phyloP scores from a whole-genome alignment of 2,797 vertebrate species.

The Sarcophilus harrisii region DNA sequence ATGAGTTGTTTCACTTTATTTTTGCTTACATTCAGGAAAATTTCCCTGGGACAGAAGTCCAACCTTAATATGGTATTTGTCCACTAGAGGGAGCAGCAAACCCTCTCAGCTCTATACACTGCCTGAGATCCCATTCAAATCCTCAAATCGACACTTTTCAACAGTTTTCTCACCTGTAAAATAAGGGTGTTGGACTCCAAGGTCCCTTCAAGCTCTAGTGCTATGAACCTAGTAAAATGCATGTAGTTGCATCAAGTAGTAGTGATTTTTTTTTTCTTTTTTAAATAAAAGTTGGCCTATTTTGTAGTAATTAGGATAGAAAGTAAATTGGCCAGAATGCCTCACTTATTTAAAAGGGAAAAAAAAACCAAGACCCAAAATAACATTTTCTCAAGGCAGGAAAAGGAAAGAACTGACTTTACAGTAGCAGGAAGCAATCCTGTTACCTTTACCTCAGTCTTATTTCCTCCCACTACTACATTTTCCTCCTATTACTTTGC shows the following conservation, averaged over 20 bases:
- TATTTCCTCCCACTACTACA: not conserved
- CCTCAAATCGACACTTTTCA: not conserved
- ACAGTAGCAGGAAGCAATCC: not conserved
- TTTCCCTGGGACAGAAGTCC: not conserved
- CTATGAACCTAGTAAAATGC: not conserved
- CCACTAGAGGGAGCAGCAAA: not conserved
- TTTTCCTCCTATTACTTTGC: no score
- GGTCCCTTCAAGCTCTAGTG: not conserved
- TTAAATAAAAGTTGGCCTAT: not conserved
- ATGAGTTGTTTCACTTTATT: not conserved
- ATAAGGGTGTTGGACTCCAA: not conserved
- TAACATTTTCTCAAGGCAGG: not conserved
- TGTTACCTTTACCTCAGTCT: not conserved
- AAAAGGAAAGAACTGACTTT: not conserved
- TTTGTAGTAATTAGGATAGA: not conserved
- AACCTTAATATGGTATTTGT: not conserved
- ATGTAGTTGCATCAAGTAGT: not conserved
- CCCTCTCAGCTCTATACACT: not conserved
- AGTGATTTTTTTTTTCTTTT: no score
- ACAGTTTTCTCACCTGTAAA: not conserved
- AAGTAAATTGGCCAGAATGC: not conserved
- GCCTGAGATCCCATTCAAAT: not conserved
- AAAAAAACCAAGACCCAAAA: not conserved
- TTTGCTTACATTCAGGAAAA: not conserved
- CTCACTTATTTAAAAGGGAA: not conserved